Percentiles rank a stretch among this genome's conserved stretches.
Evolutionary conservation across 2,888 invertebrate species (phyloP).

Genomic region (Hydroisotoma schaefferi): DNA sequence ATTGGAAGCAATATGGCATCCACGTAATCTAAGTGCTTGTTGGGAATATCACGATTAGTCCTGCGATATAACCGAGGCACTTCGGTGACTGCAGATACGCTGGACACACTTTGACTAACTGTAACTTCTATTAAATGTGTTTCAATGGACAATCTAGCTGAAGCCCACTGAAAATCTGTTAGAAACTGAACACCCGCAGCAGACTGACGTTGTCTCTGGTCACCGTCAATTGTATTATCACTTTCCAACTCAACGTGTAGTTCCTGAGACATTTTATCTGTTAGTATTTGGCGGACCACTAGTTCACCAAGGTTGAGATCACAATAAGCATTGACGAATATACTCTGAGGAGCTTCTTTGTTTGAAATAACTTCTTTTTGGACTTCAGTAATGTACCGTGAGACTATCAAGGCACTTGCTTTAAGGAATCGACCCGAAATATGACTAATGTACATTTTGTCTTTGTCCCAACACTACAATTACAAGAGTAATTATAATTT

Average conservation of each 20-base stretch:
- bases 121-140: slow-evolving; percentile 31
- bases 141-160: slow-evolving; percentile 31
- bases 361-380: slow-evolving; percentile 32
- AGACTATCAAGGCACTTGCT: slow-evolving; percentile 47
- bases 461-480: slow-evolving; percentile 47
- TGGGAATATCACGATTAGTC: slow-evolving; percentile 83
- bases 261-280: slow-evolving; percentile 33
- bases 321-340: slow-evolving; percentile 38
- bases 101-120: slow-evolving; percentile 30
- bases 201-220: background rate
- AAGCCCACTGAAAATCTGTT: slow-evolving; percentile 39
- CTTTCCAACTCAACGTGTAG: background rate
- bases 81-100: slow-evolving; percentile 65
- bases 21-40: slow-evolving; percentile 76
- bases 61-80: slow-evolving; percentile 88
- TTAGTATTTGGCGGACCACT: slow-evolving; percentile 41
- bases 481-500: slow-evolving; percentile 1
- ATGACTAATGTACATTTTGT: slow-evolving; percentile 42
- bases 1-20: slow-evolving; percentile 54
- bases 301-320: slow-evolving; percentile 47
- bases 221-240: background rate
- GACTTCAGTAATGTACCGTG: slow-evolving; percentile 43
- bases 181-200: slow-evolving; percentile 19
- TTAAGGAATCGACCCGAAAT: slow-evolving; percentile 45
- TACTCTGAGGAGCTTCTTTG: slow-evolving; percentile 28